Evolutionary conservation across 2,888 invertebrate species (phyloP).

Genomic region (Cybosia mesomella): DNA sequence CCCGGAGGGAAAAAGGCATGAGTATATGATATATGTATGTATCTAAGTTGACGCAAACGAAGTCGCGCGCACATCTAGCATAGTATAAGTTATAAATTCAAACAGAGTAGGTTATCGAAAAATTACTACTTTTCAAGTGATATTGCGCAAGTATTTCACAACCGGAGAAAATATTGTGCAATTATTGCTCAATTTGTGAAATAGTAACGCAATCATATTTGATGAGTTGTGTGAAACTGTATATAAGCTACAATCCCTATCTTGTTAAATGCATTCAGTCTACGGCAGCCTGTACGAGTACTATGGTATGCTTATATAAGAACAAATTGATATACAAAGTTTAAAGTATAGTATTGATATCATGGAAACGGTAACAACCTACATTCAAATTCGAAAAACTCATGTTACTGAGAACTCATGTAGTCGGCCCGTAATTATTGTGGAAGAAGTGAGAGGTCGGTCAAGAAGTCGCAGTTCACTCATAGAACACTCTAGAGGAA

Average conservation of each 20-base stretch:
- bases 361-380: slow-evolving; percentile 31
- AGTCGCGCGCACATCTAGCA: too few species aligned
- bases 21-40: too few species aligned
- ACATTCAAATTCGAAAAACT: slow-evolving; percentile 20
- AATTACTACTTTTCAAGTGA: not conserved
- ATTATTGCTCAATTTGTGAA: slow-evolving; percentile 12
- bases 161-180: slow-evolving; percentile 5
- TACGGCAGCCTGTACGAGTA: slow-evolving; percentile 3
- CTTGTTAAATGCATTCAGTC: not conserved
- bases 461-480: slow-evolving; percentile 11
- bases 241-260: not conserved
- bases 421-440: not conserved
- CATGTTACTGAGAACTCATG: slow-evolving; percentile 19
- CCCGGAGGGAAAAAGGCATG: too few species aligned
- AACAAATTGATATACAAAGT: not conserved
- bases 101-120: not conserved
- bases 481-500: slow-evolving; percentile 10
- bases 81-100: not conserved
- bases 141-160: slow-evolving; percentile 8
- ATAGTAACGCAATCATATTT: slow-evolving; percentile 5
- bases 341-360: not conserved
- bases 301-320: not conserved
- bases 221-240: not conserved
- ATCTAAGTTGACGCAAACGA: too few species aligned
- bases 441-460: not conserved